Base-by-base conservation (phyloP, 1,140 invertebrate species). In the Eufriesea mexicana region DNA sequence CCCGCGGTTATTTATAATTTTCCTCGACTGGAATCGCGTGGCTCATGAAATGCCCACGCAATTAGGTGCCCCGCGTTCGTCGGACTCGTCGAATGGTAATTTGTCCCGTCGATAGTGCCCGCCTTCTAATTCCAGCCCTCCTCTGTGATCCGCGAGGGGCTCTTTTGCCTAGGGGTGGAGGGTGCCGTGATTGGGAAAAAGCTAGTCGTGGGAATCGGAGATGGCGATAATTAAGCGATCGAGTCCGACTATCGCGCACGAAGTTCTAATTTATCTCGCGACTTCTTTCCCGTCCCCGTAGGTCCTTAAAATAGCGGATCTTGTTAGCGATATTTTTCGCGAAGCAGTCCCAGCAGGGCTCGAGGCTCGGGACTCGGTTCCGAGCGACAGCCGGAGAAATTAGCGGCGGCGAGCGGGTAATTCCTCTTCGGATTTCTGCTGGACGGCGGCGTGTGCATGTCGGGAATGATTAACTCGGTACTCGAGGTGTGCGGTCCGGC, bases 381-480 rank as follows among this genome's bases (percentile, higher is more conserved):
- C 54, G 25, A 47, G 35, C 51, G 76, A 79, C 76, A 59, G 66
- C n/a, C 2, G n/a, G 35, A 57, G n/a, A 61, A 67, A 77, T 74
- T 68, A 74, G 42, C 61, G 4, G 49, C 49, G 45, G 78, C 35
- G 61, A 28, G 47, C 61, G 14, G 59, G 62, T 51, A 72, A 73
- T 73, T 28, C 18, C n/a, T 35, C 51, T 28, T 45, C 23, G 62
- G 20, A 76, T 81, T 66, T 47, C 10, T 45, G 42, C 16, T 5
- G 77, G 77, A 14, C 42, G 35, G 84, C 75, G 0, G 51, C 18
- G 10, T 45, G 68, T 86, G 83, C 86, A 86, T 82, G 83, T 91
- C 88, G 81, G 70, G 75, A 91, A 91, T 91, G 90, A 91, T 91
- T 91, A 91, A 91, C 86, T 85, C 83, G 67, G 89, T 84, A 84